Evolutionary conservation across 1,140 invertebrate genomes (phyloP), one percentile per base, ranked within the genome.

Genomic region (Parapsyche elsis): DNA sequence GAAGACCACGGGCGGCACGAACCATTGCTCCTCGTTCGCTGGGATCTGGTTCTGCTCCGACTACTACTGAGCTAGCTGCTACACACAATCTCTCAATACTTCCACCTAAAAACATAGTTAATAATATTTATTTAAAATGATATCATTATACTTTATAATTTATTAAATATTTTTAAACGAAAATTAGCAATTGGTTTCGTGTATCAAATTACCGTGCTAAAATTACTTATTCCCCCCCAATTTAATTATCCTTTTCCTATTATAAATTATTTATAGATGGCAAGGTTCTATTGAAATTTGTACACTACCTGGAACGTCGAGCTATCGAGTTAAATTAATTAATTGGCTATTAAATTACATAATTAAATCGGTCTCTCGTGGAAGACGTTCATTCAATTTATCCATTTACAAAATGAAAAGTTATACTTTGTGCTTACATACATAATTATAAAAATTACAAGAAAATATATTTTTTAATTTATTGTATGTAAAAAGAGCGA

Each of bases 1-100:
- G 91, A 7, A 99, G 92, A 84, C 96, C 95, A 83, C 97, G 91
- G 23, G 97, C 97, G 26, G 98, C 97, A 82, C 97, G 91, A 73
- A 99, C 95, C 88, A 99, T 92, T 7, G 92, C 92, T 76, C 91
- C 91, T 85, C 94, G 88, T 87, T 95, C 92, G 30, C 93, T 91
- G 59, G 91, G 92, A 84, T 95, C 93, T 57, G 90, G 91, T 84
- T 92, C 90, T 67, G 91, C 90, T 91, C 89, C n/a, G 12, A 75
- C 78, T 0, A 78, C 80, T 19, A 83, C 73, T n/a, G 82, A 45
- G 59, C 82, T 80, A 5, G 82, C 82, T 30, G 82, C 78, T 44
- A 80, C 80, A 73, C 82, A 83, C 12, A 83, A 67, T 53, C 82
- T 78, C 70, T 98, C 96, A 85, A 98, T 98, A 16, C 94, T 93